phyloP scores from a whole-genome alignment of 2,888 invertebrate species.

The Hydrotaea diabolus region DNA sequence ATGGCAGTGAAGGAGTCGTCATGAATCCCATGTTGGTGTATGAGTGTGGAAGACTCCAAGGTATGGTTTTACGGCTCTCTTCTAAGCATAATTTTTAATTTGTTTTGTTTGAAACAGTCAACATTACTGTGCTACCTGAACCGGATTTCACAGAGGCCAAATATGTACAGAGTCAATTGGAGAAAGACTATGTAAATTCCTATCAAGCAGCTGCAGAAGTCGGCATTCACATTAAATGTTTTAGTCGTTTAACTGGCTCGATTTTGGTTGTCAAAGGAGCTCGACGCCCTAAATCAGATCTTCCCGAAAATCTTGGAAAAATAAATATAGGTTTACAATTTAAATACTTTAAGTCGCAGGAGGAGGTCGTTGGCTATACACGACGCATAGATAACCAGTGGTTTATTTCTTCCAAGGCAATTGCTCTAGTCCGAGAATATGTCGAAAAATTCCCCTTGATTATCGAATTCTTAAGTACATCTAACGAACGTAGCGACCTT shows the following conservation, averaged over 20 bases:
- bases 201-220: conserved; percentile 75
- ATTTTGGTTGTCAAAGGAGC: conserved; percentile 85
- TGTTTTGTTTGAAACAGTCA: conserved; percentile 71
- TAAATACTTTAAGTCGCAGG: conserved; percentile 92
- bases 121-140: conserved; percentile 75
- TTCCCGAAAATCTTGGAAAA: conserved; percentile 81
- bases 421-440: conserved; percentile 87
- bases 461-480: conserved; percentile 82
- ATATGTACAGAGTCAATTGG: conserved; percentile 70
- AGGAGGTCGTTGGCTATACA: conserved; percentile 91
- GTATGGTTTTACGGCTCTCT: conserved; percentile 63
- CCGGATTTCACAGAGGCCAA: conserved; percentile 74
- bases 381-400: conserved; percentile 87
- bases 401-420: conserved; percentile 90
- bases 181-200: conserved; percentile 73
- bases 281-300: conserved; percentile 73
- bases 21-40: conserved; percentile 78
- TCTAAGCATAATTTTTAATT: conserved; percentile 12
- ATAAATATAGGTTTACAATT: conserved; percentile 94
- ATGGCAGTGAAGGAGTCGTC: conserved; percentile 90
- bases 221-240: conserved; percentile 86
- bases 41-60: conserved; percentile 77
- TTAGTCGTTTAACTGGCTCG: conserved; percentile 93
- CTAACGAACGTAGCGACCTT: conserved; percentile 82
- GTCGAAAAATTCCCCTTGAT: conserved; percentile 87